A percentile compares a stretch with the other conserved stretches of the same genome.
phyloP scores from a whole-genome alignment of 2,888 invertebrate genomes.

The Xiphydria camelus region DNA sequence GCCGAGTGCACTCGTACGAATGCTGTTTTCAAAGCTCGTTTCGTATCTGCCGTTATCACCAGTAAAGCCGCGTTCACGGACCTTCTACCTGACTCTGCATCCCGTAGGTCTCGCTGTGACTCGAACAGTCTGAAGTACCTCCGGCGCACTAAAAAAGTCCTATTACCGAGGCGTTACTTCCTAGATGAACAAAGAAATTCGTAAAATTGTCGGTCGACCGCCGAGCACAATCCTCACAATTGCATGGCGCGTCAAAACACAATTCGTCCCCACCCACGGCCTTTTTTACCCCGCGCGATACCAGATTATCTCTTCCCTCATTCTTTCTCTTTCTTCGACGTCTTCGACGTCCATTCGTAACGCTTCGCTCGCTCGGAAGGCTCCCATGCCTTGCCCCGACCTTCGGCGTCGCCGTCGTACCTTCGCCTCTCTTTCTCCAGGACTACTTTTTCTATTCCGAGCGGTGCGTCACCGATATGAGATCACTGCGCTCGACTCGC shows the following conservation, averaged over 20 bases:
- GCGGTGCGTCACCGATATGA: constrained; percentile 21
- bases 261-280: neutral
- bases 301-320: neutral
- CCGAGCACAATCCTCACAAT: constrained; percentile 6
- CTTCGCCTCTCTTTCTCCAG: neutral
- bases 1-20: no score
- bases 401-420: no score
- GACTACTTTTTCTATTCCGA: constrained; percentile 1
- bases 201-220: constrained; percentile 12
- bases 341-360: no score
- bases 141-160: constrained; percentile 4
- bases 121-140: neutral
- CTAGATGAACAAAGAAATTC: constrained; percentile 10
- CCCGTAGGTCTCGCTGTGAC: neutral
- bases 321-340: constrained; percentile 2
- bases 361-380: no score
- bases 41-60: neutral
- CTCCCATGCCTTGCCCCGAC: no score
- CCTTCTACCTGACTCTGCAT: constrained; percentile 1
- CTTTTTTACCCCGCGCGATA: neutral
- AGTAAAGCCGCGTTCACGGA: no score
- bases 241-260: constrained; percentile 1
- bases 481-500: constrained; percentile 11
- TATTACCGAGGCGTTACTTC: constrained; percentile 8
- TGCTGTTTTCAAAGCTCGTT: no score